Evolutionary conservation across 2,797 vertebrate species (phyloP), one percentile per base, ranked within the genome.

Genomic region (Moxostoma hubbsi): DNA sequence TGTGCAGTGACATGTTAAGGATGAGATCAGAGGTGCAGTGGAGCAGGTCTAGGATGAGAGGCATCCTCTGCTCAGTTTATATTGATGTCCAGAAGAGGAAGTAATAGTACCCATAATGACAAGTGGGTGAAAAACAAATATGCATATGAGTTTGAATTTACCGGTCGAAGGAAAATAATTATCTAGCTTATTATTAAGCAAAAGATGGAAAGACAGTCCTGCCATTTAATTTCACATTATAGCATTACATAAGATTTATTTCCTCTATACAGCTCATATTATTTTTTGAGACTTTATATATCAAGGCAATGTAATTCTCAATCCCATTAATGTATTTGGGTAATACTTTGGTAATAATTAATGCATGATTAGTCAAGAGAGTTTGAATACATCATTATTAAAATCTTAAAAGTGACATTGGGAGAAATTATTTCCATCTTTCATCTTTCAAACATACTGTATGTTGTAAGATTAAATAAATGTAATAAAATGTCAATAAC

Each of bases 11-110:
- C 77, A 79, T 79, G 77, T 36, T 79, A 61, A 78, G 13, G 53
- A 4, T 24, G 58, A 57, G 68, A 79, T 79, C 58, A 46, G 59
- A 5, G 15, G 5, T 24, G 24, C 24, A 68, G 46, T 66, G 59
- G 53, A 57, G 68, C 68, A 65, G 50, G 58, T 64, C 46, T 9
- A 16, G 43, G 51, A 79, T 0, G 0, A 57, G 13, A 62, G 9
- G 16, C 12, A 0, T 43, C 50, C 57, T 49, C 5, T 50, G 53
- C 16, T 3, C 43, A 57, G 68, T 36, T 73, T 79, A 72, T 79
- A 79, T 79, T 79, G 61, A 72, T 79, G 61, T 61, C 73, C 69
- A 55, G 18, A 79, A 49, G 77, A 73, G 69, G 69, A 79, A 79
- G 77, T 65, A 16, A 16, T 54, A 7, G 36, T 62, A 1, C 24